Conservation (phyloP, 1,140 invertebrate genomes). For the Nilaparvata lugens region DNA sequence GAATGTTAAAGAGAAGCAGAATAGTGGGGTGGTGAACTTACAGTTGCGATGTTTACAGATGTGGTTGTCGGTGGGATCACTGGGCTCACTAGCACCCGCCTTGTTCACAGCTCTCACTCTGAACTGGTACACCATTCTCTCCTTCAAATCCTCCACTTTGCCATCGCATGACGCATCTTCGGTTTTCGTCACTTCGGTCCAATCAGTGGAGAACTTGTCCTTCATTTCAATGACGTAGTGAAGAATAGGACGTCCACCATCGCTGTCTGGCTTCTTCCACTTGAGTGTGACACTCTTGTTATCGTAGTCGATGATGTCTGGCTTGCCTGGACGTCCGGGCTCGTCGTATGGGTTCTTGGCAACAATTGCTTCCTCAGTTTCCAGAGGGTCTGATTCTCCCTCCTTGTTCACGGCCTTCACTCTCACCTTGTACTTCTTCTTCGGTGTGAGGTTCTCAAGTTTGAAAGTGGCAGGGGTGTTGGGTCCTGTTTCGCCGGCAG, state of each 20-base stretch:
- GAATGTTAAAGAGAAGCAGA: no score
- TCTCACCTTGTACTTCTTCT: slow-evolving; percentile 97
- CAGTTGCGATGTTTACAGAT: slow-evolving; percentile 86
- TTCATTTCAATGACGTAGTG: slow-evolving; percentile 95
- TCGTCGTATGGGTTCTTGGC: slow-evolving; percentile 97
- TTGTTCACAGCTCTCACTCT: slow-evolving; percentile 87
- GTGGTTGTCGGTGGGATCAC: slow-evolving; percentile 84
- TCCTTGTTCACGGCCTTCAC: slow-evolving; percentile 98
- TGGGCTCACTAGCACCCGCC: slow-evolving; percentile 77
- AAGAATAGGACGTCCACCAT: slow-evolving; percentile 90
- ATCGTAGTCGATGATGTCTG: slow-evolving; percentile 88
- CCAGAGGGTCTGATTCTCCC: slow-evolving; percentile 91
- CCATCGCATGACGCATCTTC: slow-evolving; percentile 63
- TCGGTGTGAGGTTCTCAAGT: slow-evolving; percentile 87
- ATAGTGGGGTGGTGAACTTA: slow-evolving; percentile 47
- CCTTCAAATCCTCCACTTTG: slow-evolving; percentile 80
- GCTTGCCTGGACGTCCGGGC: slow-evolving; percentile 79
- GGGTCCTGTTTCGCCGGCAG: slow-evolving; percentile 60
- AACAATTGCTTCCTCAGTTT: slow-evolving; percentile 75
- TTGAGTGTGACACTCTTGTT: slow-evolving; percentile 80
- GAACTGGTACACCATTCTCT: slow-evolving; percentile 90
- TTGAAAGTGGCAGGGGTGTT: slow-evolving; percentile 68
- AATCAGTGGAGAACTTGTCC: slow-evolving; percentile 84
- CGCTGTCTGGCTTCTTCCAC: slow-evolving; percentile 81
- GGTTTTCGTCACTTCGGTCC: slow-evolving; percentile 79